Conservation (phyloP, 1,140 invertebrate species). For the Pseudobourletiella spinata region DNA sequence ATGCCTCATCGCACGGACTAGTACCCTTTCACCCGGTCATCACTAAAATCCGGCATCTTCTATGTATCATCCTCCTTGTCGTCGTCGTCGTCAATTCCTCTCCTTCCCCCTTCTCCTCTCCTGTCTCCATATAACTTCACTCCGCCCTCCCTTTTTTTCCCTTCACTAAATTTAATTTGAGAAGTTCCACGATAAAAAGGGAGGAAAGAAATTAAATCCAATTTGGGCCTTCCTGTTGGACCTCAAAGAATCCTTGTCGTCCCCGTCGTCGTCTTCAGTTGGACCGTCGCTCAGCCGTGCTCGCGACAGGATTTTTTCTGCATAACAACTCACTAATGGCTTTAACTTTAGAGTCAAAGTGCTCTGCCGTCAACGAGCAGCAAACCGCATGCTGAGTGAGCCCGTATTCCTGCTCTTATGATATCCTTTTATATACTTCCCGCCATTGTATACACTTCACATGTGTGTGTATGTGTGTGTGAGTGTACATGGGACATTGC, state of each 20-base stretch:
- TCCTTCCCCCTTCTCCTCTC: not conserved
- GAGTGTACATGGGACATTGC: no score
- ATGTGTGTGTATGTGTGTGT: not conserved
- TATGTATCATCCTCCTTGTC: no score
- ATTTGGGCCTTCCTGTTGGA: conserved; percentile 23
- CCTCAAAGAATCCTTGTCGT: conserved; percentile 17
- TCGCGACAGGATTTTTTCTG: conserved; percentile 5
- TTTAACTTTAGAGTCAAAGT: not conserved
- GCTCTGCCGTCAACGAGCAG: not conserved
- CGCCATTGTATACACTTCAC: not conserved
- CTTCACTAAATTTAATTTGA: conserved; percentile 25
- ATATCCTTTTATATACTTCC: not conserved
- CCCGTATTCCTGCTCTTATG: not conserved
- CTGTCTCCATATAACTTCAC: not conserved
- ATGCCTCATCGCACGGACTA: not conserved
- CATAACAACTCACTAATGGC: conserved; percentile 8
- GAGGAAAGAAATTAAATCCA: conserved; percentile 33
- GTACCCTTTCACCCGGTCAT: conserved; percentile 8
- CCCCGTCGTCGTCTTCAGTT: conserved; percentile 3
- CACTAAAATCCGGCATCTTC: conserved; percentile 1
- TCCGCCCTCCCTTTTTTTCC: conserved; percentile 9
- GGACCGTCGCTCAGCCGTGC: no score
- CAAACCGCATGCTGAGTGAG: not conserved
- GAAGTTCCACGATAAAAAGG: conserved; percentile 21
- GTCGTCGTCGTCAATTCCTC: no score